Evolutionary conservation across 2,797 vertebrate genomes (phyloP), one percentile per base, ranked within the genome.

Genomic region (Neosalanx taihuensis): DNA sequence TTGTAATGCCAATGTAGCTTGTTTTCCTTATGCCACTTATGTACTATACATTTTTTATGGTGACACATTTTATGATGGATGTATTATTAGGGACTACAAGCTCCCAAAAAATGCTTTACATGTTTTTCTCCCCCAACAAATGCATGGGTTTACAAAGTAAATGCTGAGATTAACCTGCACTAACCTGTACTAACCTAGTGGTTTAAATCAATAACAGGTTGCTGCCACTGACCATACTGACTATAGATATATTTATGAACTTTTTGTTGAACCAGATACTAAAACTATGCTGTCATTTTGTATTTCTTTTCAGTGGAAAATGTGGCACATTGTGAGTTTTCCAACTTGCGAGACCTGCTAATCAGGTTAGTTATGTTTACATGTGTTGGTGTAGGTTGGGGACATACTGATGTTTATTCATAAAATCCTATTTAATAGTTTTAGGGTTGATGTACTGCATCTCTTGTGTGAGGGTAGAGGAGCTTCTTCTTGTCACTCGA

Each of bases 311-410:
- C 51, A 99, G 97, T 99, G 85, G 97, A 99, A 92, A 99, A 98
- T 79, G 88, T 93, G 0, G 92, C 85, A 0, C 97, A 99, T 84
- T 98, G 96, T 0, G 97, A 98, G 89, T 98, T 98, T 84, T 91
- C 95, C 82, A 91, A 96, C 69, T 92, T 99, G 86, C 91, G 91
- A 86, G 96, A 98, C 87, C 93, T 99, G 57, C 94, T 99, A 64
- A 98, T 99, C 87, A 92, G 97, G 97, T 99, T 84, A 94, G 92
- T 69, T 68, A 18, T 75, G 67, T 46, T 56, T 66, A 68, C 70
- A 62, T 59, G 51, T 66, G 62, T 70, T 49, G 46, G 30, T 26
- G 63, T 23, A 61, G 59, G 68, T 61, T 30, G 26, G 63, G 61
- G 69, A 30, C 20, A 20, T 17, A 17, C 17, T 51, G 4, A 13